These are phyloP conservation scores for Cossypha heuglini DNA, from an alignment of 2,797 vertebrate species.

Conservation along the genomic window DNA sequence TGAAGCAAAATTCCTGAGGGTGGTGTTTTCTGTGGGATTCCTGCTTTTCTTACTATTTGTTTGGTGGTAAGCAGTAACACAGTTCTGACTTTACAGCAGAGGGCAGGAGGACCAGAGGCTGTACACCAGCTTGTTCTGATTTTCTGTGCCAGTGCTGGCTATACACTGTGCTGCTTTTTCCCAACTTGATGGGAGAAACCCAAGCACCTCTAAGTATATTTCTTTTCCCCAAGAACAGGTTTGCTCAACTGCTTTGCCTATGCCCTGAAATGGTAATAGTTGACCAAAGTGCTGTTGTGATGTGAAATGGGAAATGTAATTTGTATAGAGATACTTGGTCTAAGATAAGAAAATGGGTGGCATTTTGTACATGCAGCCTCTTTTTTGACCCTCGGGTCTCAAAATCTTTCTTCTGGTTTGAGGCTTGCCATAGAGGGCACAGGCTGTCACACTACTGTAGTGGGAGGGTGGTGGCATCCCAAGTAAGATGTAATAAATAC, in stretches of 20 bases:
- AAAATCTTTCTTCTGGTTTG: not conserved
- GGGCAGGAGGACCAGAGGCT: not conserved
- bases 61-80: not conserved
- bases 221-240: not conserved
- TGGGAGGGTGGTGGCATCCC: not conserved
- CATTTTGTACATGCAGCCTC: not conserved
- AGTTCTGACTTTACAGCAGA: not conserved
- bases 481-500: not conserved
- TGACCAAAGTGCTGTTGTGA: not conserved
- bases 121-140: not conserved
- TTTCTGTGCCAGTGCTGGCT: not conserved
- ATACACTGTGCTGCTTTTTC: accelerated
- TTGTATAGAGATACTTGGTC: not conserved
- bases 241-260: not conserved
- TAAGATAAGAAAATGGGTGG: not conserved
- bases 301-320: accelerated
- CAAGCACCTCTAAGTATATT: not conserved
- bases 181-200: not conserved
- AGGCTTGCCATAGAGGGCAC: not conserved
- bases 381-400: not conserved
- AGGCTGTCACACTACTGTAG: accelerated
- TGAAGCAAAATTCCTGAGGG: not conserved
- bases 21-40: not conserved
- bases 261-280: not conserved
- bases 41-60: not conserved